A percentile compares a stretch with the other conserved stretches of the same genome.
These are phyloP conservation scores for Erpobdella octoculata DNA, from an alignment of 2,888 invertebrate species.

Conservation along the genomic window DNA sequence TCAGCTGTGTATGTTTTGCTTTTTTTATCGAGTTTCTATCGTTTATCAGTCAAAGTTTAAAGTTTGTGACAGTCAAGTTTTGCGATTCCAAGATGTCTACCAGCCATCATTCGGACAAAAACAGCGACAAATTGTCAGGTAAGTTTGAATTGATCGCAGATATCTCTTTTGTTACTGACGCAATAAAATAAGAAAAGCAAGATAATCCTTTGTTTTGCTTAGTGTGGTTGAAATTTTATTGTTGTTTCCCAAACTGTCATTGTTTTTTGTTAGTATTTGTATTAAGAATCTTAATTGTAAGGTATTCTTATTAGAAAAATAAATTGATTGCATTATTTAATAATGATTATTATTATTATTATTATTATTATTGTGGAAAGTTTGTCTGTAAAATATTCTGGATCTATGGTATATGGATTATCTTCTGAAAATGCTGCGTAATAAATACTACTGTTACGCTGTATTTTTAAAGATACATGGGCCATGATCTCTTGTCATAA, in stretches of 20 bases:
- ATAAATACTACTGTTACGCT: too few relatives aligned
- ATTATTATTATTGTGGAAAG: too few relatives aligned
- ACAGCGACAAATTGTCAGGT: constrained; percentile 6
- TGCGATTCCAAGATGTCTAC: not conserved
- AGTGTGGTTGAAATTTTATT: not conserved
- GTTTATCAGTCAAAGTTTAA: not conserved
- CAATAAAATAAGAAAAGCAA: not conserved
- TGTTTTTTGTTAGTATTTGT: too few relatives aligned
- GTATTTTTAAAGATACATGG: constrained; percentile 13
- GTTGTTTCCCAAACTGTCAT: not conserved
- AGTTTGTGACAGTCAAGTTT: too few relatives aligned
- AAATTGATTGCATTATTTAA: too few relatives aligned
- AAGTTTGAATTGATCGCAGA: not conserved
- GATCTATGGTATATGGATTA: too few relatives aligned
- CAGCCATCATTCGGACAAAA: not conserved
- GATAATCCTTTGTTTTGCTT: not conserved
- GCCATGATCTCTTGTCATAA: not conserved
- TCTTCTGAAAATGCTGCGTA: too few relatives aligned
- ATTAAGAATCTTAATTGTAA: too few relatives aligned
- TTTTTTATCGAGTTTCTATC: not conserved
- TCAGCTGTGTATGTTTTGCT: not conserved
- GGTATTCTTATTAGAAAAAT: too few relatives aligned
- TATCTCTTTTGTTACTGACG: not conserved
- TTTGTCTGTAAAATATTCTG: too few relatives aligned
- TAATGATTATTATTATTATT: too few relatives aligned